Conservation (phyloP, 2,797 vertebrate species). For the Sebastes glaucus region DNA sequence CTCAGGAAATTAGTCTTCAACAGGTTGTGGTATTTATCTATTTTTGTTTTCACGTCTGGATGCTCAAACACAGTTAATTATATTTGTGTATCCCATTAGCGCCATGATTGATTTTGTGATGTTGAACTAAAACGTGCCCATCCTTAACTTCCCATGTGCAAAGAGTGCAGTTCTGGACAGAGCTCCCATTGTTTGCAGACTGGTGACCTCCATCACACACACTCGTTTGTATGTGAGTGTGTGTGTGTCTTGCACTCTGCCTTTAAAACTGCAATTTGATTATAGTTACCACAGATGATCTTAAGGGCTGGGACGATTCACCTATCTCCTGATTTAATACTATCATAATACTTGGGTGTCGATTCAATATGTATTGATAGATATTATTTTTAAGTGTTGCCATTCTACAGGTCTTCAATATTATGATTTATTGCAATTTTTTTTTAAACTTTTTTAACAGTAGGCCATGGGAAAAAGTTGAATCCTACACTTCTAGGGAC, state of each 20-base stretch:
- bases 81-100: slow-evolving; percentile 76
- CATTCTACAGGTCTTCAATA: no score
- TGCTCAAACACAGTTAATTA: slow-evolving; percentile 74
- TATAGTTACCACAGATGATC: background rate
- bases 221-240: slow-evolving; percentile 12
- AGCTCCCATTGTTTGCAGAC: slow-evolving; percentile 56
- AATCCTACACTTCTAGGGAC: no score
- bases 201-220: slow-evolving; percentile 64
- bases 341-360: no score
- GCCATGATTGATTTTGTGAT: slow-evolving; percentile 71
- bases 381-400: no score
- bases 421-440: no score
- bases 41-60: slow-evolving; percentile 67
- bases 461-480: no score
- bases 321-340: no score
- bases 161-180: slow-evolving; percentile 44
- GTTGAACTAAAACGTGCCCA: slow-evolving; percentile 54
- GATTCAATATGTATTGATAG: no score
- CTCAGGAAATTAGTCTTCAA: slow-evolving; percentile 62
- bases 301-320: no score
- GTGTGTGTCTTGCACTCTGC: background rate
- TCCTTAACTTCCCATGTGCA: slow-evolving; percentile 47
- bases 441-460: no score
- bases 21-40: slow-evolving; percentile 71
- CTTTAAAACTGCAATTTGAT: slow-evolving; percentile 1